phyloP scores from a whole-genome alignment of 2,888 invertebrate genomes.

The Choreutis nemorana region DNA sequence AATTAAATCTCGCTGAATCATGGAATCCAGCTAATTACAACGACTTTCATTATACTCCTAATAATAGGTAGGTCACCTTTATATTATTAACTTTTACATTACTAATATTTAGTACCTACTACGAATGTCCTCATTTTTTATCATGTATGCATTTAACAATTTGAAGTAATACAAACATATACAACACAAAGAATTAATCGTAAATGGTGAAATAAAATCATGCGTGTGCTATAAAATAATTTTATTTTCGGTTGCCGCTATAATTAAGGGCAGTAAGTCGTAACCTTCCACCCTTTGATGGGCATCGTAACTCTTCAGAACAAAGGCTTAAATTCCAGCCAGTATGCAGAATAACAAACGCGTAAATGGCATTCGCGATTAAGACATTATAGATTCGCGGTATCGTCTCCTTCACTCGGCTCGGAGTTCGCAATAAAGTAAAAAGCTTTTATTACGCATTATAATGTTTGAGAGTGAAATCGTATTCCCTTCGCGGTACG shows the following conservation, averaged over 20 bases:
- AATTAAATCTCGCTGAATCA: slow-evolving; percentile 55
- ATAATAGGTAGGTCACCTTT: too few species aligned
- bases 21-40: slow-evolving; percentile 42
- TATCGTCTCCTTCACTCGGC: slow-evolving; percentile 4
- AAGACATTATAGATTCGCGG: slow-evolving; percentile 2
- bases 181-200: too few species aligned
- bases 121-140: too few species aligned
- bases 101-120: too few species aligned
- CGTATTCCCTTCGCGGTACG: slow-evolving; percentile 10
- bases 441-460: slow-evolving; percentile 12
- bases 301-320: slow-evolving; percentile 57
- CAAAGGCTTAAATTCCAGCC: slow-evolving; percentile 49
- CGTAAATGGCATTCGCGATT: slow-evolving; percentile 8
- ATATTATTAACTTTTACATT: too few species aligned
- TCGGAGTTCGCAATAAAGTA: slow-evolving; percentile 10
- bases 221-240: slow-evolving; percentile 38
- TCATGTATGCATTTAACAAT: too few species aligned
- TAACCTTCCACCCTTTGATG: slow-evolving; percentile 57
- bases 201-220: slow-evolving; percentile 28
- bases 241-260: slow-evolving; percentile 50
- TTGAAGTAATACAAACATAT: too few species aligned
- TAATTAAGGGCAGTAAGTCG: slow-evolving; percentile 47
- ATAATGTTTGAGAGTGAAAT: slow-evolving; percentile 9
- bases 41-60: too few species aligned
- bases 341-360: slow-evolving; percentile 17